These are phyloP conservation scores for Tetrao urogallus DNA, from an alignment of 2,113 vertebrate species.

Conservation along the genomic window DNA sequence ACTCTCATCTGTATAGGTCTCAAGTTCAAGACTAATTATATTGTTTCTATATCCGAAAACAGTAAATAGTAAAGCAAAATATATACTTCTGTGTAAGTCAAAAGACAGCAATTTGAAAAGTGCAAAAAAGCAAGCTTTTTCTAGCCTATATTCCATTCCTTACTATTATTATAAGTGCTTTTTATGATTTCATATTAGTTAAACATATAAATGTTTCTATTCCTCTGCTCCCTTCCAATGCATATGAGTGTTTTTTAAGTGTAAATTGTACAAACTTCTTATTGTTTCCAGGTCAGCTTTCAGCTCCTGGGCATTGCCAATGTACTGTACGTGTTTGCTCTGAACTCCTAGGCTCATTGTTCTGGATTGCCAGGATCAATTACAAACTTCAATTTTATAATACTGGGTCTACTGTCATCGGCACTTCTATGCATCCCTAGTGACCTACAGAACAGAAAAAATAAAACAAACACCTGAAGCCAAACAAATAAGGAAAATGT, in stretches of 20 bases:
- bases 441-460: conserved; percentile 11
- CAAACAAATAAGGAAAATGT: background rate
- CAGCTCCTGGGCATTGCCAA: conserved; percentile 8
- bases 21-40: background rate
- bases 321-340: background rate
- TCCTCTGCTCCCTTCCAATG: background rate
- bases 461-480: background rate
- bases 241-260: conserved; percentile 4
- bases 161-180: background rate
- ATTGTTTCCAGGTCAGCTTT: conserved; percentile 51
- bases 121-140: background rate
- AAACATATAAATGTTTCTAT: background rate
- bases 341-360: conserved; percentile 30
- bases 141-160: background rate
- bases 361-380: conserved; percentile 42
- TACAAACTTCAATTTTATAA: conserved; percentile 48
- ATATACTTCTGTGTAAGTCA: background rate
- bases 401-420: background rate
- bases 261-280: background rate
- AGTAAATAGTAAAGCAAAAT: background rate
- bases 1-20: background rate
- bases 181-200: background rate
- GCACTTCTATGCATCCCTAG: background rate
- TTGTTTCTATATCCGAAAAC: background rate
- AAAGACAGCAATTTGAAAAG: background rate